Evolutionary conservation across 92 coral and sea anemone species (phyloP).

Genomic region (Porites lobata): DNA sequence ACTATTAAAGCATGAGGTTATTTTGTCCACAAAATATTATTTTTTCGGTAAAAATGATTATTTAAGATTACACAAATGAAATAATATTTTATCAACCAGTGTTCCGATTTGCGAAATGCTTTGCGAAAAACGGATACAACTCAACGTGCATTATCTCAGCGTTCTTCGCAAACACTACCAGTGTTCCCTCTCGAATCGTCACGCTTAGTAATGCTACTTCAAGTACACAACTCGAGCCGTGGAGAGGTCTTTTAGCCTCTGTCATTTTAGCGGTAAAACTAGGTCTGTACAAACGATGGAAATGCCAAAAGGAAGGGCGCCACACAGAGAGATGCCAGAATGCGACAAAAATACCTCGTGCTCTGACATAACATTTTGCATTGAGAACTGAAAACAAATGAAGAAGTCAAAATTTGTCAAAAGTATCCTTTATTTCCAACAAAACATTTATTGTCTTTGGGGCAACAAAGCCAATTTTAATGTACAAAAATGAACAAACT

Average conservation of each 20-base stretch:
- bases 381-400: constrained; percentile 2
- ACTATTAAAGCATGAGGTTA: neutral
- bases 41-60: neutral
- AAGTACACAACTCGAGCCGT: neutral
- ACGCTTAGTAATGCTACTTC: neutral
- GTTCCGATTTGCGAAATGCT: neutral
- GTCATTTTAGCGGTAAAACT: too few species aligned
- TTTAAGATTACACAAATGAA: neutral
- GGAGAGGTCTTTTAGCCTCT: neutral
- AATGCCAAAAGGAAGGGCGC: neutral
- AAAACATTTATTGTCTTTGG: neutral
- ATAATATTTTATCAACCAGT: neutral
- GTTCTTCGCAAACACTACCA: neutral
- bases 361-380: neutral
- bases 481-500: neutral
- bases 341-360: neutral
- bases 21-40: neutral
- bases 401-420: neutral
- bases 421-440: constrained; percentile 4
- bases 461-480: neutral
- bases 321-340: neutral
- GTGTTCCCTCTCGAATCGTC: neutral
- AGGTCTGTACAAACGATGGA: neutral
- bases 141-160: too few species aligned
- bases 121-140: too few species aligned